These are phyloP conservation scores for Butastur rufipennis DNA, from an alignment of 2,113 vertebrate species.

Conservation along the genomic window DNA sequence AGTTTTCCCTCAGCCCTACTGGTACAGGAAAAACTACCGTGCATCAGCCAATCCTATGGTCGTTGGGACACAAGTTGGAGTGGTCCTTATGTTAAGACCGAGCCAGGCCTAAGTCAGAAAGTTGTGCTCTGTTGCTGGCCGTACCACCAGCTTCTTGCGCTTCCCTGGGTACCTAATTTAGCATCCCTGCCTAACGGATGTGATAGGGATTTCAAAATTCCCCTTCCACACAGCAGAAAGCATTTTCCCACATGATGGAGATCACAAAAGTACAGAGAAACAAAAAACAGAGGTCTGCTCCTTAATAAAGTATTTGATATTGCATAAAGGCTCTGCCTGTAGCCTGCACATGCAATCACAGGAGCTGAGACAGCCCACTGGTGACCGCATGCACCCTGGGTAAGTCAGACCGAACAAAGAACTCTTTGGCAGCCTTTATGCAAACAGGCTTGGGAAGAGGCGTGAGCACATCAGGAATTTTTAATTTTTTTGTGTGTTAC, in stretches of 20 bases:
- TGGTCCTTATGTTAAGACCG: background rate
- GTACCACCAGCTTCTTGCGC: background rate
- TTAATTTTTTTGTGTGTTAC: background rate
- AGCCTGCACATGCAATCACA: background rate
- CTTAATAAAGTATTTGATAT: background rate
- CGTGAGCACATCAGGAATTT: rapidly evolving
- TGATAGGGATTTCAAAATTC: background rate
- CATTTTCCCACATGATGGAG: background rate
- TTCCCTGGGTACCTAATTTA: background rate
- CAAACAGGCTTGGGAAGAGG: background rate
- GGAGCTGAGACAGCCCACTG: background rate
- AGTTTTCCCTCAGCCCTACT: background rate
- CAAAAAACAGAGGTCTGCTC: background rate
- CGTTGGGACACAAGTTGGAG: background rate
- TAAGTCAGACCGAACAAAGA: background rate
- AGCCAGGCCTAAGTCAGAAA: background rate
- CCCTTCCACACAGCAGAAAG: background rate
- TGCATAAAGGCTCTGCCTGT: background rate
- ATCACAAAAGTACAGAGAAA: background rate
- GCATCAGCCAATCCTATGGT: background rate
- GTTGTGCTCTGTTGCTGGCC: background rate
- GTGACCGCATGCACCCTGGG: background rate
- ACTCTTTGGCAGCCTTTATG: background rate
- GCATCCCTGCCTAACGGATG: background rate
- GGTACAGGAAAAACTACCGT: background rate